phyloP scores from a whole-genome alignment of 2,113 vertebrate genomes.

The Chaetura pelagica region DNA sequence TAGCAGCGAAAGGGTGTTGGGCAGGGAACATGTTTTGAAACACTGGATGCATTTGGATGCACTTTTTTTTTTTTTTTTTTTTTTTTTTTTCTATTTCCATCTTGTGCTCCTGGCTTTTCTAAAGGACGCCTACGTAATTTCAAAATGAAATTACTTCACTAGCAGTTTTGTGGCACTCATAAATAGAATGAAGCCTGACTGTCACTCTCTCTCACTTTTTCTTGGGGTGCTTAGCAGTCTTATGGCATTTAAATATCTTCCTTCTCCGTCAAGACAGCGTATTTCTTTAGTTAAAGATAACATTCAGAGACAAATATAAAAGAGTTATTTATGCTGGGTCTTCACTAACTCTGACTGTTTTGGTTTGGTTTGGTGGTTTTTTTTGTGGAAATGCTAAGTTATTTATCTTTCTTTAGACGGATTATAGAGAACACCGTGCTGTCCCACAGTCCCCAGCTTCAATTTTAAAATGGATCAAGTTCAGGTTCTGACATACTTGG shows the following conservation, averaged over 20 bases:
- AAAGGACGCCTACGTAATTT: conserved; percentile 38
- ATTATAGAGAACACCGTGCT: neutral
- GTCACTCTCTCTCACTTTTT: neutral
- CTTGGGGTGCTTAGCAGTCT: conserved; percentile 1
- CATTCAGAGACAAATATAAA: neutral
- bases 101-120: neutral
- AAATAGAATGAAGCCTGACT: conserved; percentile 20
- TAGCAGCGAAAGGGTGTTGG: conserved; percentile 30
- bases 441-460: conserved; percentile 46
- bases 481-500: conserved; percentile 68
- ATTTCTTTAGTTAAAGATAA: neutral
- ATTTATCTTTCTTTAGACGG: neutral
- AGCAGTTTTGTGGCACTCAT: conserved; percentile 26
- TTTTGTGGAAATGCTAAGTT: neutral
- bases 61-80: too few species aligned
- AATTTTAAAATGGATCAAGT: conserved; percentile 63
- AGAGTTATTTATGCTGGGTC: neutral
- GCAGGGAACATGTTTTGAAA: conserved; percentile 19
- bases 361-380: neutral
- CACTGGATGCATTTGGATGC: conserved; percentile 26
- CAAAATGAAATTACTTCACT: conserved; percentile 38
- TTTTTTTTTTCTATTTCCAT: conserved; percentile 41
- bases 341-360: neutral
- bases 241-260: neutral
- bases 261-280: neutral